Evolutionary conservation across 2,797 vertebrate genomes (phyloP).

Genomic region (Danionella dracula): DNA sequence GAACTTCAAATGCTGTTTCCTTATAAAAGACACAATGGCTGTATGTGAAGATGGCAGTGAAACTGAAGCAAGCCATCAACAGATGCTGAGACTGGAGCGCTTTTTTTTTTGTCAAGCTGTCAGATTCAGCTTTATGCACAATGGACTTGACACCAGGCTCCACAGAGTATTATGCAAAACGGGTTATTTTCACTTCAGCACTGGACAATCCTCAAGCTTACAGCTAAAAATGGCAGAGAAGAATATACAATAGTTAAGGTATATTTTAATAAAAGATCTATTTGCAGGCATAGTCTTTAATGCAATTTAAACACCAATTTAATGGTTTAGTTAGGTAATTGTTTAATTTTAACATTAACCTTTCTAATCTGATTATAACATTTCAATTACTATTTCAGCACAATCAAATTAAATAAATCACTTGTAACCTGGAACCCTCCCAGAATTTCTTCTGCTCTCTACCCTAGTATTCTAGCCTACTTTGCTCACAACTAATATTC

Average conservation of each 20-base stretch:
- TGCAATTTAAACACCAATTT: too few species aligned
- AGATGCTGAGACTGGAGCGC: slow-evolving; percentile 3
- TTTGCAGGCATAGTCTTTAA: neutral
- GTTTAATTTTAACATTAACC: too few species aligned
- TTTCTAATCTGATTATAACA: too few species aligned
- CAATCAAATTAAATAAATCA: too few species aligned
- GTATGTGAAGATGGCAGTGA: neutral
- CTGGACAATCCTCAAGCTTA: neutral
- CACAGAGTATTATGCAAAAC: neutral
- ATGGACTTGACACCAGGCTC: neutral
- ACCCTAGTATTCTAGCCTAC: too few species aligned
- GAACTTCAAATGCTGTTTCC: slow-evolving; percentile 6
- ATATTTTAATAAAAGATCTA: neutral
- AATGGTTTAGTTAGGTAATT: too few species aligned
- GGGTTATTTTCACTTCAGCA: neutral
- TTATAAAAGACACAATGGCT: slow-evolving; percentile 16
- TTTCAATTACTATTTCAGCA: too few species aligned
- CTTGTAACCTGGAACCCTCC: too few species aligned
- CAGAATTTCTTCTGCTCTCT: too few species aligned
- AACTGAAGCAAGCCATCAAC: neutral
- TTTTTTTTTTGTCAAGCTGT: neutral
- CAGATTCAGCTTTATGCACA: slow-evolving; percentile 4
- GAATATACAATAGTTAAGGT: neutral
- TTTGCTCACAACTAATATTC: too few species aligned
- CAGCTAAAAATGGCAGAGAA: neutral